Evolutionary conservation across 2,888 invertebrate genomes (phyloP).

Genomic region (Polyommatus iphigenia): DNA sequence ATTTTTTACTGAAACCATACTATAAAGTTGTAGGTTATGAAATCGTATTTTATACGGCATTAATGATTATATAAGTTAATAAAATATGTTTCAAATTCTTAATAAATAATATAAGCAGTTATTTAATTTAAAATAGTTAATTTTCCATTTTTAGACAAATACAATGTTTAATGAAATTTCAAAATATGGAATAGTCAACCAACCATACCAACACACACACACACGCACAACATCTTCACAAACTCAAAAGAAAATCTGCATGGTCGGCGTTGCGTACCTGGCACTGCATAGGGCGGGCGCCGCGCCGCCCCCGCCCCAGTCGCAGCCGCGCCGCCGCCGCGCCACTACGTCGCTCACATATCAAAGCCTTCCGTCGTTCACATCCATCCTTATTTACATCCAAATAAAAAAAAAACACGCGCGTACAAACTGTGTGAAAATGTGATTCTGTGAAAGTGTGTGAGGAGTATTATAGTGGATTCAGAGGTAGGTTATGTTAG

Average conservation of each 20-base stretch:
- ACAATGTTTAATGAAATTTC: no score
- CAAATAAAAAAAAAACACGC: constrained; percentile 18
- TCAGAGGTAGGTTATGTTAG: neutral
- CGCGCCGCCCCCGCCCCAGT: constrained; percentile 71
- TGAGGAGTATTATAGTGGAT: neutral
- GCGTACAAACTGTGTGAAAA: constrained; percentile 44
- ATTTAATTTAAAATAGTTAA: no score
- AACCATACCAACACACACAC: neutral
- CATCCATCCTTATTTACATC: constrained; percentile 43
- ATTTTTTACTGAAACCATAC: no score
- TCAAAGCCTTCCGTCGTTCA: constrained; percentile 51
- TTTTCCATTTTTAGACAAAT: no score
- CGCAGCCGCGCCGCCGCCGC: constrained; percentile 60
- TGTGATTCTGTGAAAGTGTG: constrained; percentile 24
- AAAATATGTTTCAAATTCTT: no score
- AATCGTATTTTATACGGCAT: no score
- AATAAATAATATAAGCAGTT: no score
- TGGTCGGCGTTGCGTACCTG: constrained; percentile 15
- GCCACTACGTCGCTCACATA: constrained; percentile 55
- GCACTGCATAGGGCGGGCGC: constrained; percentile 49
- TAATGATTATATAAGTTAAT: no score
- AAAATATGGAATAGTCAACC: neutral
- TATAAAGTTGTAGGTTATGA: no score
- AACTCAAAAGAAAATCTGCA: constrained; percentile 5
- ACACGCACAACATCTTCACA: neutral